These are phyloP conservation scores for Hyla sarda DNA, from an alignment of 2,113 vertebrate species.

Conservation along the genomic window DNA sequence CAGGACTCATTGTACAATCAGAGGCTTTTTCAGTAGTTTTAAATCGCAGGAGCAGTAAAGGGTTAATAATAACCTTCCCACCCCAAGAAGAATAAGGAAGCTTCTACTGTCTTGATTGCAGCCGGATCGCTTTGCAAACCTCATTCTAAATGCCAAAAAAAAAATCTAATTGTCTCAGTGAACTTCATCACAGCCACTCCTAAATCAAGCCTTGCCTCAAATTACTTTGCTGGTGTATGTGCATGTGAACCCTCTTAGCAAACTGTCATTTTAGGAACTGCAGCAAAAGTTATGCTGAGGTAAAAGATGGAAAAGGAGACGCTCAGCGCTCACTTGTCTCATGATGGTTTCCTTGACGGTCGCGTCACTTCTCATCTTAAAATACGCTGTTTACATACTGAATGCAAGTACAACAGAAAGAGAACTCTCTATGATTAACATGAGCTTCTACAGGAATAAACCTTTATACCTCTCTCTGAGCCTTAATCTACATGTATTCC, in stretches of 20 bases:
- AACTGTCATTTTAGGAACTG: neutral
- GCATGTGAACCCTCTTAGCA: neutral
- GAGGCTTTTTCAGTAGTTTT: neutral
- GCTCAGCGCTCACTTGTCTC: neutral
- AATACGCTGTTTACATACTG: constrained; percentile 40
- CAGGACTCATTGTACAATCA: neutral
- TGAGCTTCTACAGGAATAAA: neutral
- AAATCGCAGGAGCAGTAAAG: neutral
- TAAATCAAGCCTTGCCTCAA: constrained; percentile 46
- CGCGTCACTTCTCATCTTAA: neutral
- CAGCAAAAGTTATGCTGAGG: neutral
- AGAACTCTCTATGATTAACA: constrained; percentile 33
- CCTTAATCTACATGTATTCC: neutral
- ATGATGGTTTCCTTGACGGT: neutral
- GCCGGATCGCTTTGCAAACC: neutral
- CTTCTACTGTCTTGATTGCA: constrained; percentile 31
- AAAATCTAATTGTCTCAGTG: constrained; percentile 42
- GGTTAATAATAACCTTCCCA: neutral
- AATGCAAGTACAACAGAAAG: constrained; percentile 21
- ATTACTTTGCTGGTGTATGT: neutral
- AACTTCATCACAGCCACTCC: constrained; percentile 36
- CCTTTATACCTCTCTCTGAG: neutral
- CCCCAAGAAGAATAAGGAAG: neutral
- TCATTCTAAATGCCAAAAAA: constrained; percentile 35
- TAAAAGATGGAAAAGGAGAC: neutral